Percentiles rank a stretch among this genome's conserved stretches.
Conservation (phyloP, 2,797 vertebrate genomes). For the Chromobotia macracanthus region DNA sequence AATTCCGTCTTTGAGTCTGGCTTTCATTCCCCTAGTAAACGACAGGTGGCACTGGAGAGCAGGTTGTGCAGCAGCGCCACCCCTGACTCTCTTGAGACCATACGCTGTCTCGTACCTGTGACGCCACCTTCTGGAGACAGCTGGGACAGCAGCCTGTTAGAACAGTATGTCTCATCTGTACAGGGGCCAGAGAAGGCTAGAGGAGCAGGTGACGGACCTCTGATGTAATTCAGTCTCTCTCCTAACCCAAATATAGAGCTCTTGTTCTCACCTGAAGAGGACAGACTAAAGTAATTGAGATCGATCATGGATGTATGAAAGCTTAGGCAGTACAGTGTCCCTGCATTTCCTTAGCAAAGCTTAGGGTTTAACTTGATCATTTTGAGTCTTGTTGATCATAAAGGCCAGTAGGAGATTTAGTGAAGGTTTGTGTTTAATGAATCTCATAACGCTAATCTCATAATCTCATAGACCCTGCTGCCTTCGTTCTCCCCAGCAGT, state of each 20-base stretch:
- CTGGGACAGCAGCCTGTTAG: slow-evolving; percentile 83
- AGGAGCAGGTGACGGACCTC: slow-evolving; percentile 62
- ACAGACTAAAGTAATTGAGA: neutral
- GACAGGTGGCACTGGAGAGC: slow-evolving; percentile 73
- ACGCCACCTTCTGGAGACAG: slow-evolving; percentile 69
- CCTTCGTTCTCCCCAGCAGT: neutral
- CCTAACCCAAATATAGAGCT: slow-evolving; percentile 44
- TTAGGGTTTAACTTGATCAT: neutral
- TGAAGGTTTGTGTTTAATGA: too few relatives aligned
- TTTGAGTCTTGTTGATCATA: neutral
- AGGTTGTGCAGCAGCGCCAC: slow-evolving; percentile 78
- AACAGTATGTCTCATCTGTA: slow-evolving; percentile 90
- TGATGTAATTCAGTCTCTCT: slow-evolving; percentile 54
- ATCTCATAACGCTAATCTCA: too few relatives aligned
- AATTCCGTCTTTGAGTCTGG: slow-evolving; percentile 90
- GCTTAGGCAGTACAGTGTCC: neutral
- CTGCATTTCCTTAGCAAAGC: neutral
- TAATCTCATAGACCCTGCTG: too few relatives aligned
- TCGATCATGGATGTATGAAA: neutral
- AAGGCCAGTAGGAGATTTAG: neutral
- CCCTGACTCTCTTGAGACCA: slow-evolving; percentile 79
- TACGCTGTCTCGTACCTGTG: slow-evolving; percentile 66
- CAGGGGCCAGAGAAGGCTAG: slow-evolving; percentile 82
- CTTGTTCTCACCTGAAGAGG: slow-evolving; percentile 17
- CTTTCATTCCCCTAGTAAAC: slow-evolving; percentile 84